Evolutionary conservation across 92 coral and sea anemone species (phyloP), one percentile per base, ranked within the genome.

Genomic region (Palythoa grandiflora): DNA sequence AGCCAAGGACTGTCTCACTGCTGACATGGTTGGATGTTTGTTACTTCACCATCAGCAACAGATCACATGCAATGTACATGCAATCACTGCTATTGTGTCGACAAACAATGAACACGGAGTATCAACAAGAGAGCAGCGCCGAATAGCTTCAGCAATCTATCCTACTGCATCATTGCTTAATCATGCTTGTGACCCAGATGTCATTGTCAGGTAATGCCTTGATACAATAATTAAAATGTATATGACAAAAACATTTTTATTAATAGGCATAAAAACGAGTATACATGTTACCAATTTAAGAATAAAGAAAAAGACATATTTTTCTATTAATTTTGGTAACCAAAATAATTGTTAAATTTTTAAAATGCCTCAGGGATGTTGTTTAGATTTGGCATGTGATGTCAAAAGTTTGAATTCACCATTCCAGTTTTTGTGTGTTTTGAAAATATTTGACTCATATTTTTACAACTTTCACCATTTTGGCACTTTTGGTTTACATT

Each of bases 121-220:
- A 79, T 73, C 88, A 39, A 61, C 92, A 36, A 87, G 98, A 28
- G 98, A 97, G 85, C 99, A 95, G 91, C 89, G 92, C 52, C 87
- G 99, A 75, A 95, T 97, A 65, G 98, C 96, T 3, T 88, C 94
- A 11, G 99, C 96, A 28, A 90, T 97, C 61, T 97, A 97, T 90
- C 97, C 98, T 37, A 97, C 99, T 0, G 99, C 97, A 19, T 95
- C 95, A 20, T 72, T 97, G 71, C 88, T 97, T 85, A 97, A 97
- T 87, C 99, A 97, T 90, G 98, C 99, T 73, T 97, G 99, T 91
- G 99, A 97, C 83, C 99, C 99, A 11, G 99, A 97, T 90, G 98
- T 97, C 48, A 93, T 97, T 60, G 99, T 97, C 12, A 97, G 99
- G 99, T 97, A 53, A 85, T 93, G 83, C 55, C 54, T 60, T 20